Percentiles rank a stretch among this genome's conserved stretches.
phyloP scores from a whole-genome alignment of 2,113 vertebrate species.

The Protobothrops mucrosquamatus region DNA sequence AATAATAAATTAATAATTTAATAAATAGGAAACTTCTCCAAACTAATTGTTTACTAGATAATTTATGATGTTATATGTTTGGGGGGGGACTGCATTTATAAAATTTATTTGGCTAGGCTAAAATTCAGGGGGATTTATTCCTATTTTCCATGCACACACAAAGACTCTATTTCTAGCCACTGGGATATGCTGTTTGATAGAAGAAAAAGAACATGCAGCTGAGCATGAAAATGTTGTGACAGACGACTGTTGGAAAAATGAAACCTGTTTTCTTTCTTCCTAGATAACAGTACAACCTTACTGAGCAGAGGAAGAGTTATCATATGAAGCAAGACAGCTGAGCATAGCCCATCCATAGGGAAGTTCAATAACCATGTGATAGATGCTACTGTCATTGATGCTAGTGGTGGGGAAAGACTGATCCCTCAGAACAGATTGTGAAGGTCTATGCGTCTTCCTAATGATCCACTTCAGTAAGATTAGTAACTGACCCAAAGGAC shows the following conservation, averaged over 20 bases:
- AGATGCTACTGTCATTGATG: background rate
- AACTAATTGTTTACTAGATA: background rate
- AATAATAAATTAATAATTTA: background rate
- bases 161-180: background rate
- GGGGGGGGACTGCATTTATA: background rate
- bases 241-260: background rate
- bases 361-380: background rate
- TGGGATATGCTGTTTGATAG: background rate
- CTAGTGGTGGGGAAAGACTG: background rate
- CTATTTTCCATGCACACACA: background rate
- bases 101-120: background rate
- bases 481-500: background rate
- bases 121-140: background rate
- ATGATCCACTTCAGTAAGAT: background rate
- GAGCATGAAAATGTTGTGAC: background rate
- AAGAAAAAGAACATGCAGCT: background rate
- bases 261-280: background rate
- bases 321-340: background rate
- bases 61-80: background rate
- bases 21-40: background rate
- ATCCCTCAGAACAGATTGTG: background rate
- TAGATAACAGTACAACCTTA: background rate
- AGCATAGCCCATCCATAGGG: background rate
- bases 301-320: background rate
- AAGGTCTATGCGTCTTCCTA: background rate